These are phyloP conservation scores for Euplagia quadripunctaria DNA, from an alignment of 2,888 invertebrate species.

Conservation along the genomic window DNA sequence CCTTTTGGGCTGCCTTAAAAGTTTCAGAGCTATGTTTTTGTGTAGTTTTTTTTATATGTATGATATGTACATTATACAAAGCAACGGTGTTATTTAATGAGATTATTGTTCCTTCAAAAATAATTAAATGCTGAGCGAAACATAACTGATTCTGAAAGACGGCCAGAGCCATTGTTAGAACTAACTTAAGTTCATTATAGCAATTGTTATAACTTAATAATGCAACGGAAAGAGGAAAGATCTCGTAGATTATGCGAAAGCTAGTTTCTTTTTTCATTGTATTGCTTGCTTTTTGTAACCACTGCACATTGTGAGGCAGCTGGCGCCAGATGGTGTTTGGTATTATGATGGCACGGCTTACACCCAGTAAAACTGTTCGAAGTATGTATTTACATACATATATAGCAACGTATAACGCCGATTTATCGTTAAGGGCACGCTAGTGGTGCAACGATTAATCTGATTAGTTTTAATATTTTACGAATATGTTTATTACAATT, in stretches of 20 bases:
- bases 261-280: constrained; percentile 31
- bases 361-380: background rate
- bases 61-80: constrained; percentile 1
- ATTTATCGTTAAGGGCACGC: background rate
- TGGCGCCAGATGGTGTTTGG: constrained; percentile 34
- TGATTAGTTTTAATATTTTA: too few relatives aligned
- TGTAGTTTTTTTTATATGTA: constrained; percentile 3
- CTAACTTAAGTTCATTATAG: constrained; percentile 21
- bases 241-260: constrained; percentile 34
- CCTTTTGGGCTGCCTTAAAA: constrained; percentile 6
- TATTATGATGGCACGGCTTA: background rate
- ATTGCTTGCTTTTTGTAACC: constrained; percentile 24
- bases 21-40: constrained; percentile 11
- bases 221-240: constrained; percentile 30
- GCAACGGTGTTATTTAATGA: constrained; percentile 25
- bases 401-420: background rate
- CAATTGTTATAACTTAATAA: constrained; percentile 18
- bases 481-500: too few relatives aligned
- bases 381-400: background rate
- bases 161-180: constrained; percentile 28
- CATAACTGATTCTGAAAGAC: constrained; percentile 31
- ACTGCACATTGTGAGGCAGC: constrained; percentile 20
- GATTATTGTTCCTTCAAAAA: constrained; percentile 32
- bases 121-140: constrained; percentile 37
- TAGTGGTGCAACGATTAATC: background rate